Base-by-base conservation (phyloP, 2,113 vertebrate species). In the Neogobius melanostomus region DNA sequence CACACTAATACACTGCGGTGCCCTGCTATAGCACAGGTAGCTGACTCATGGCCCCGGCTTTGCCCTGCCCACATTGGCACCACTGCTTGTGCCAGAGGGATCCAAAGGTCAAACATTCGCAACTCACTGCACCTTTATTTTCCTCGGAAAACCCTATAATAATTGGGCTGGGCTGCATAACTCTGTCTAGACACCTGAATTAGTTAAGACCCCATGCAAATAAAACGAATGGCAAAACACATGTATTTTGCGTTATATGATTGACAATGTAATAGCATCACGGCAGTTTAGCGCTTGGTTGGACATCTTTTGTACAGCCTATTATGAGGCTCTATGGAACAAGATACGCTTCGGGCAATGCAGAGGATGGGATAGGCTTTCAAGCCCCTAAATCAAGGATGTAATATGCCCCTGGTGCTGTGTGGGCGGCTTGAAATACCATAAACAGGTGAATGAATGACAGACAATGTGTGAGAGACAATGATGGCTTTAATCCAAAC, bases 401-500 rank as follows among this genome's bases (percentile, higher is more conserved):
- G 72, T 74, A 66, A 74, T 65, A 63, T 53, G 57, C 50, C 63
- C 49, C 75, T 8, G 15, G 50, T 68, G 56, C 53, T 44, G 42
- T 16, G 57, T 46, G 68, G 36, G 21, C 59, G 59, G 61, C n/a
- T 16, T 47, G 42, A 47, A 8, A 5, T 47, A 17, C 80, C 78
- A 77, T 71, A 75, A 74, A 48, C 52, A 17, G 46, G 72, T 83
- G 57, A 85, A 87, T 84, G 75, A 91, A 85, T 82, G 79, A 90
- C 82, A 86, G 76, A 65, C 79, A 47, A 71, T 57, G 75, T 61
- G 47, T 60, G 65, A n/a, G 76, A 36, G 51, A 90, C 87, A 87
- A 53, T 54, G 50, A 66, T 71, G 65, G 60, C 68, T 88, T 91
- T 90, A 89, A 87, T 92, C 90, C 77, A 80, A 70, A 56, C 49